Evolutionary conservation across 2,888 invertebrate genomes (phyloP).

Genomic region (Troilus luridus): DNA sequence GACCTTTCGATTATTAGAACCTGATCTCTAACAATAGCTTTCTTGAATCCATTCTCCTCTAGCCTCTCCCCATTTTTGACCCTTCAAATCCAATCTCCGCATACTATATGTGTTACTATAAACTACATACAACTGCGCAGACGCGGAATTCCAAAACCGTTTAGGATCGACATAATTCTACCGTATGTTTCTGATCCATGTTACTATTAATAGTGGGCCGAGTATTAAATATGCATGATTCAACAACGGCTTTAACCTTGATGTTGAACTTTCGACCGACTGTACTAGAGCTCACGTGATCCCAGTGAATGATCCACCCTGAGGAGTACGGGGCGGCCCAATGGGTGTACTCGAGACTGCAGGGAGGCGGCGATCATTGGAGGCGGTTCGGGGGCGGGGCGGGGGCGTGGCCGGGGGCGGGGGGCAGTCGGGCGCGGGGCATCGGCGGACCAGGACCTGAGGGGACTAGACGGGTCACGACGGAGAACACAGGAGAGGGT

Average conservation of each 20-base stretch:
- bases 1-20: too few species aligned
- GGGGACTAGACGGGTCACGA: slow-evolving; percentile 68
- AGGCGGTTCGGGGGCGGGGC: slow-evolving; percentile 61
- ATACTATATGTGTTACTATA: too few species aligned
- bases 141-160: too few species aligned
- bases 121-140: too few species aligned
- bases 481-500: slow-evolving; percentile 62
- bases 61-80: too few species aligned
- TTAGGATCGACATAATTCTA: slow-evolving; percentile 68
- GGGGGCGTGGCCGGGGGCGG: slow-evolving; percentile 61
- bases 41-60: too few species aligned
- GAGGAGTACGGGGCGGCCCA: background rate
- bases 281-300: slow-evolving; percentile 25
- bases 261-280: slow-evolving; percentile 44
- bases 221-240: background rate
- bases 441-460: slow-evolving; percentile 68
- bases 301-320: background rate
- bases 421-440: slow-evolving; percentile 68
- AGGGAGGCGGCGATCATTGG: slow-evolving; percentile 34
- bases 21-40: too few species aligned
- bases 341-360: slow-evolving; percentile 7
- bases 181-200: slow-evolving; percentile 74
- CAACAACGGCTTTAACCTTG: background rate
- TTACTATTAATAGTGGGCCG: background rate
- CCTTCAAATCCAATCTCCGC: too few species aligned